Conservation (phyloP, 1,140 invertebrate species). For the Brachionus manjavacas region DNA sequence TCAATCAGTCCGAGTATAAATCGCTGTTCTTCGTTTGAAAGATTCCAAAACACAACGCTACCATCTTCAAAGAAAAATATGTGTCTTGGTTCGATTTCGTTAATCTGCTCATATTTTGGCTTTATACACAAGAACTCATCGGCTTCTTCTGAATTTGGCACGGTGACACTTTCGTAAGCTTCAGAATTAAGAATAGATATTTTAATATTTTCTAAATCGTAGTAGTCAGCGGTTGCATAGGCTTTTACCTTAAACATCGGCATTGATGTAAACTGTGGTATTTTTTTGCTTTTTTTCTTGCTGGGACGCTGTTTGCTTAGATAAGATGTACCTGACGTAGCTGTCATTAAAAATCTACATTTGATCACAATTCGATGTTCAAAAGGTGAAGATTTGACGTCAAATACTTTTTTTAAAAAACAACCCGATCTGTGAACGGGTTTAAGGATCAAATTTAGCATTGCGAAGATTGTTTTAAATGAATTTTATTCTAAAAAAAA, state of each 20-base stretch:
- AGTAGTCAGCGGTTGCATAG: slow-evolving; percentile 31
- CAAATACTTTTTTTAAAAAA: background rate
- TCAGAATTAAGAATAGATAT: background rate
- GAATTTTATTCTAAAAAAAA: background rate
- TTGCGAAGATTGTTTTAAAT: background rate
- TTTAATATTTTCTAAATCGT: slow-evolving; percentile 30
- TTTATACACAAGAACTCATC: slow-evolving; percentile 1
- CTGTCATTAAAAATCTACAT: background rate
- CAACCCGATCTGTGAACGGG: background rate
- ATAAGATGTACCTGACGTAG: background rate
- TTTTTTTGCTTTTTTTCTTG: slow-evolving; percentile 27
- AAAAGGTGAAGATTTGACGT: background rate
- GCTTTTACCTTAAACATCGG: slow-evolving; percentile 19
- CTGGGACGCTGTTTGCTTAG: background rate
- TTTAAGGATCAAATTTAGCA: background rate
- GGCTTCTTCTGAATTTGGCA: background rate
- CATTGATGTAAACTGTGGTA: background rate
- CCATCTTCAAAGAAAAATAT: slow-evolving; percentile 66
- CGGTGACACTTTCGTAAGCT: background rate
- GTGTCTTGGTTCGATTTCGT: background rate
- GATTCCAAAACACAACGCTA: slow-evolving; percentile 85
- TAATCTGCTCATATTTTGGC: background rate
- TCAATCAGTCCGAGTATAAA: background rate
- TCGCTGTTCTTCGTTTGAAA: slow-evolving; percentile 69
- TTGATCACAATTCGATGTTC: background rate